Conservation (phyloP, 2,888 invertebrate genomes). For the Leptinotarsa rubiginosa region DNA sequence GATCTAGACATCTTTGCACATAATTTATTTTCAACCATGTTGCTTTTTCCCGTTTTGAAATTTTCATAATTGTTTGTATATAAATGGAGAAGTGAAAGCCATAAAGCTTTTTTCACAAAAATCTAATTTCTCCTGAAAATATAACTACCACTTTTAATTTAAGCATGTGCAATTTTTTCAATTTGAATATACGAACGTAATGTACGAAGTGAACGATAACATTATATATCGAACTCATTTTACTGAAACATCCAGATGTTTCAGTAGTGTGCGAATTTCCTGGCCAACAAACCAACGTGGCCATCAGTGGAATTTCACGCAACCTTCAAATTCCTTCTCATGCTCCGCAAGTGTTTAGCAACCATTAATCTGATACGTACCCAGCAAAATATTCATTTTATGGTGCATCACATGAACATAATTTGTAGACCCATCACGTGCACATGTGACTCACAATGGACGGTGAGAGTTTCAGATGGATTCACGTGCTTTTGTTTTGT, state of each 20-base stretch:
- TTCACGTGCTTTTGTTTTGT: constrained; percentile 38
- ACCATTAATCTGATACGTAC: constrained; percentile 10
- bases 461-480: constrained; percentile 28
- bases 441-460: constrained; percentile 33
- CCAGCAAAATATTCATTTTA: constrained; percentile 18
- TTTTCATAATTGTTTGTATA: too few relatives aligned
- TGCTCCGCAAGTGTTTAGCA: constrained; percentile 16
- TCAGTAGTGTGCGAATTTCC: constrained; percentile 3
- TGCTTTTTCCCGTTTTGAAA: too few relatives aligned
- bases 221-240: neutral
- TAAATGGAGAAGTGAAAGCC: too few relatives aligned
- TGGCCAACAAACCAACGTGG: constrained; percentile 17
- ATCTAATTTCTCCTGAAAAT: too few relatives aligned
- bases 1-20: too few relatives aligned
- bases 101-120: too few relatives aligned
- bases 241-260: neutral
- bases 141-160: too few relatives aligned
- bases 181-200: too few relatives aligned
- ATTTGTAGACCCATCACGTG: constrained; percentile 30
- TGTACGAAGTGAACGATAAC: too few relatives aligned
- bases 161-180: too few relatives aligned
- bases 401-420: constrained; percentile 1
- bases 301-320: constrained; percentile 39
- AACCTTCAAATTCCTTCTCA: constrained; percentile 14
- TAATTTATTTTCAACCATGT: too few relatives aligned